Evolutionary conservation across 2,797 vertebrate species (phyloP).

Genomic region (Podarcis lilfordi): DNA sequence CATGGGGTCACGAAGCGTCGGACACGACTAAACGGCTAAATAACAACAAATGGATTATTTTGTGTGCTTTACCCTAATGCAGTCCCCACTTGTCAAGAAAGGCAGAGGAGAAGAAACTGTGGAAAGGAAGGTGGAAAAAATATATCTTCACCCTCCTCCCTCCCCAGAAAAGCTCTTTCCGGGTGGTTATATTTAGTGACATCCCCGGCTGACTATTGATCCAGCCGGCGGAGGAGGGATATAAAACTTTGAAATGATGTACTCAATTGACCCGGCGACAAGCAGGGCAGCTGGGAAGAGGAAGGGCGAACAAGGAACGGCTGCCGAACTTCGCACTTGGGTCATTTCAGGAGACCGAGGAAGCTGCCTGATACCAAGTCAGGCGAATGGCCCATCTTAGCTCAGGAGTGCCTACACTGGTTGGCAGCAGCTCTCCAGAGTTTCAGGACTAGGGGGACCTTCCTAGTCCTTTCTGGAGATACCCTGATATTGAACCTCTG

Average conservation of each 20-base stretch:
- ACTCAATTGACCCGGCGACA: neutral
- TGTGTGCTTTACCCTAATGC: neutral
- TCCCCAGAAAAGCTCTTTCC: neutral
- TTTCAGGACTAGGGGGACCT: too few species aligned
- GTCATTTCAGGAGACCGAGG: too few species aligned
- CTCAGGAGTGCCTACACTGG: too few species aligned
- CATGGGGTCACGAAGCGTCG: too few species aligned
- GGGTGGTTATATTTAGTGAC: constrained; percentile 6
- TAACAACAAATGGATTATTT: neutral
- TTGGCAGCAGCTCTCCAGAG: too few species aligned
- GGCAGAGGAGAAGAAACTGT: neutral
- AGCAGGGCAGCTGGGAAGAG: neutral
- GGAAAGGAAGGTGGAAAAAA: neutral
- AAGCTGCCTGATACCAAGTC: too few species aligned
- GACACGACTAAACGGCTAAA: too few species aligned
- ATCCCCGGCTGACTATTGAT: neutral
- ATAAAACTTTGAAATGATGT: constrained; percentile 18
- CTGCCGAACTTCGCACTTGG: too few species aligned
- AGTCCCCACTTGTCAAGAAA: neutral
- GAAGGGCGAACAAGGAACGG: neutral
- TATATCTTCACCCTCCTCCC: neutral
- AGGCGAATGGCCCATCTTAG: too few species aligned
- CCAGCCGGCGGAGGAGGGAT: neutral
- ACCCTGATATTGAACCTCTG: too few species aligned
- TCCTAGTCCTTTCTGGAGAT: too few species aligned